Percentiles rank a stretch among this genome's conserved stretches.
Conservation (phyloP, 2,888 invertebrate genomes). For the Uloborus plumipes region DNA sequence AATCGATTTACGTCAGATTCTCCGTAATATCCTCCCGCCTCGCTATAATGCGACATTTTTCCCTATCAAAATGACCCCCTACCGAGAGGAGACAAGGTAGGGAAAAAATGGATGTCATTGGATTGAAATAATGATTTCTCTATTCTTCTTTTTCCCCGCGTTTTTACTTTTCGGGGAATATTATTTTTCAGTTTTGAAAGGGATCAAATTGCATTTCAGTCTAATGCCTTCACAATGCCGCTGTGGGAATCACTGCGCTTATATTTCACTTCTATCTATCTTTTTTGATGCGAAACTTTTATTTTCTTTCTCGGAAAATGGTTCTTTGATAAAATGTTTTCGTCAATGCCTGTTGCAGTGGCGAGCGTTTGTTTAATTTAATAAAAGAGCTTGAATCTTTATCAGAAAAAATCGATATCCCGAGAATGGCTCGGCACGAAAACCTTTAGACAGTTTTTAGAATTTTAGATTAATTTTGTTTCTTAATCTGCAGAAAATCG, state of each 20-base stretch:
- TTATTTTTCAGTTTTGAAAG: slow-evolving; percentile 32
- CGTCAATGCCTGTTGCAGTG: no score
- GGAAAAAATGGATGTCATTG: slow-evolving; percentile 40
- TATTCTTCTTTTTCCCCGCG: slow-evolving; percentile 8
- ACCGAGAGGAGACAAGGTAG: slow-evolving; percentile 14
- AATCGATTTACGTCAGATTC: slow-evolving; percentile 49
- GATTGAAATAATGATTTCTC: slow-evolving; percentile 39
- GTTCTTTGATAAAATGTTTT: no score
- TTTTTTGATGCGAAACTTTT: no score
- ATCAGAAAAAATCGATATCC: no score
- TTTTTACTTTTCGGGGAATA: slow-evolving; percentile 19
- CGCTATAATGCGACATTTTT: slow-evolving; percentile 39
- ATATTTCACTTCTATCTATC: neutral
- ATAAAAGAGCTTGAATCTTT: no score
- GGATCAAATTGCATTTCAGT: slow-evolving; percentile 37
- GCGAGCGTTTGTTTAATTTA: no score
- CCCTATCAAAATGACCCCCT: slow-evolving; percentile 40
- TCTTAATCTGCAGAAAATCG: no score
- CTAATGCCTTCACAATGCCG: slow-evolving; percentile 38
- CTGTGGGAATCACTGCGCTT: slow-evolving; percentile 2
- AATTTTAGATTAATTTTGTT: no score
- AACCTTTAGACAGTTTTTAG: no score
- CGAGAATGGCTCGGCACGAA: no score
- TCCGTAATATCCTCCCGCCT: slow-evolving; percentile 35
- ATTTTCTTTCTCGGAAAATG: no score